Evolutionary conservation across 2,113 vertebrate genomes (phyloP).

Genomic region (Rhinolophus sinicus): DNA sequence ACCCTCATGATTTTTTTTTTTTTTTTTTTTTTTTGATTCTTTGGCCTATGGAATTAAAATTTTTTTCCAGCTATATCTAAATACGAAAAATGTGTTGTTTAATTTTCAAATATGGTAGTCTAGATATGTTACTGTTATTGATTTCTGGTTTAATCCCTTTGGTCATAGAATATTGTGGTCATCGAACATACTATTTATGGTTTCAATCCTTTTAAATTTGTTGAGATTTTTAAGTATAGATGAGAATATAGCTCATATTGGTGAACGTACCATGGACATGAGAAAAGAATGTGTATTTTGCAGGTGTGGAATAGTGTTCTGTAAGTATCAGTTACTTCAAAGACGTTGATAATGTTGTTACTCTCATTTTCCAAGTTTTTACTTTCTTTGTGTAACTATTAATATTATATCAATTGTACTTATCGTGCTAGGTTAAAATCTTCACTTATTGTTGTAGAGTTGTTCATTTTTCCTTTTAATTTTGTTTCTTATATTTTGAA

Average conservation of each 20-base stretch:
- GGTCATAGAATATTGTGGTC: not conserved
- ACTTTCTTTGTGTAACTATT: not conserved
- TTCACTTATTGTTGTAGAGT: not conserved
- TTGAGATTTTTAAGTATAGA: not conserved
- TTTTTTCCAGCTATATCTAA: not conserved
- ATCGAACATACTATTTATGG: not conserved
- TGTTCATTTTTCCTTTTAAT: not conserved
- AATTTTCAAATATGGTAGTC: not conserved
- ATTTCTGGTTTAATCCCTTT: not conserved
- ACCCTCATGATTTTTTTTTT: not conserved
- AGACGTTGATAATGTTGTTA: not conserved
- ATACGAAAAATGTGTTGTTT: not conserved
- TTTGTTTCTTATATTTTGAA: slow-evolving; percentile 23
- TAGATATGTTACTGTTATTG: not conserved
- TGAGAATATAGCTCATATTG: not conserved
- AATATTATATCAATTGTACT: not conserved
- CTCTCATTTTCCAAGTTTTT: not conserved
- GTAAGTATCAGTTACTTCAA: not conserved
- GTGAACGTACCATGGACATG: not conserved
- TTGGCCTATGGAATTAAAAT: not conserved
- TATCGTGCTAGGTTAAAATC: not conserved
- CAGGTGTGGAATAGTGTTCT: not conserved
- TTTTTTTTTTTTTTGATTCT: not conserved
- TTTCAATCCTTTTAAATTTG: not conserved
- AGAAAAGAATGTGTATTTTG: not conserved